Conservation (phyloP, 1,140 invertebrate species). For the Drosophila tristis region DNA sequence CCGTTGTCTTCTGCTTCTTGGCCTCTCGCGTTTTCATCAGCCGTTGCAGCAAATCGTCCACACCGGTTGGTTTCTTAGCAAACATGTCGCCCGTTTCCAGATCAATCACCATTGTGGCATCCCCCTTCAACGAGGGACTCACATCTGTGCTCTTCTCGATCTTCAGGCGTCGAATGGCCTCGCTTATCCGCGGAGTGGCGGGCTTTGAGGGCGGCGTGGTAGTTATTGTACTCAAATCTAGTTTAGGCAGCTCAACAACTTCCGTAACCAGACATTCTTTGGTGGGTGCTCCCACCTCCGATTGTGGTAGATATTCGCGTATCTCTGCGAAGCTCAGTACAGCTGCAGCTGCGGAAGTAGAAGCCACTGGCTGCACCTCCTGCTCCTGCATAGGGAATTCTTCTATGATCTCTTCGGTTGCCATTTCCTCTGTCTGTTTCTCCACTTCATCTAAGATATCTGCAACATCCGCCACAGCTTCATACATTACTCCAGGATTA, state of each 20-base stretch:
- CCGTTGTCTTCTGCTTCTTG: constrained; percentile 69
- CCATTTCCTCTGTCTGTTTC: not conserved
- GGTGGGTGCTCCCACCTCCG: not conserved
- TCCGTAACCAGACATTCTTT: constrained; percentile 63
- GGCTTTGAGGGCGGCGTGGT: constrained; percentile 58
- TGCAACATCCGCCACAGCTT: not conserved
- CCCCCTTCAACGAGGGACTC: constrained; percentile 84
- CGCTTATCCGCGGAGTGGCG: constrained; percentile 49
- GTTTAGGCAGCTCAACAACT: constrained; percentile 67
- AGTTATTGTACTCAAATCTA: constrained; percentile 64
- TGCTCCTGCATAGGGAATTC: not conserved
- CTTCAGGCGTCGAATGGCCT: constrained; percentile 55
- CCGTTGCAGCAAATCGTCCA: constrained; percentile 85
- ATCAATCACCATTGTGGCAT: constrained; percentile 86
- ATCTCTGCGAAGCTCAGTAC: not conserved
- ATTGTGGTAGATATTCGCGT: not conserved
- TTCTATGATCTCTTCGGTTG: not conserved
- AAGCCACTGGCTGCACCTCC: constrained; percentile 15
- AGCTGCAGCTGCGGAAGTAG: constrained; percentile 13
- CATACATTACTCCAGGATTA: constrained; percentile 35
- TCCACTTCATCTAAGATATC: not conserved
- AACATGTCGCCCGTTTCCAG: constrained; percentile 83
- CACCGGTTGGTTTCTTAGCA: constrained; percentile 83
- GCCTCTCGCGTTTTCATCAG: constrained; percentile 85
- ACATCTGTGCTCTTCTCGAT: constrained; percentile 56